Percentiles rank a stretch among this genome's conserved stretches.
Evolutionary conservation across 1,140 invertebrate genomes (phyloP).

Genomic region (Brachionus calyciflorus): DNA sequence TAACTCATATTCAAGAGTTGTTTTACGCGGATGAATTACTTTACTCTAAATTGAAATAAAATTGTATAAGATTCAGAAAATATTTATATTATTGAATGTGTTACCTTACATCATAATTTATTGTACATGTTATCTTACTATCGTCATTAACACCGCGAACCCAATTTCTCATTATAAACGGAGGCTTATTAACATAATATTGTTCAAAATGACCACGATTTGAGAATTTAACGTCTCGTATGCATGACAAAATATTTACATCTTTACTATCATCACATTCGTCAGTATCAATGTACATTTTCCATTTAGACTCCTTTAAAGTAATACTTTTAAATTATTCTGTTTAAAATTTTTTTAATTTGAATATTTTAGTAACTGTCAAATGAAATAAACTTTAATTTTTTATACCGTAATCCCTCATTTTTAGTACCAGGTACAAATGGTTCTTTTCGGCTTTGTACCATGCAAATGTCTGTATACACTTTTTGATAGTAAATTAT

Average conservation of each 20-base stretch:
- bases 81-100: not conserved
- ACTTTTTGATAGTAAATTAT: too few species aligned
- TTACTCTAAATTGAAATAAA: not conserved
- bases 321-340: not conserved
- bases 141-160: conserved; percentile 48
- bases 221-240: conserved; percentile 50
- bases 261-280: conserved; percentile 50
- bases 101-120: conserved; percentile 49
- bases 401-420: too few species aligned
- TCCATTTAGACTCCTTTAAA: conserved; percentile 50
- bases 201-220: conserved; percentile 48
- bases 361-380: not conserved
- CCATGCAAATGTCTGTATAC: too few species aligned
- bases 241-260: conserved; percentile 48
- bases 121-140: conserved; percentile 49
- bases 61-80: too few species aligned
- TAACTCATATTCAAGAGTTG: conserved; percentile 22
- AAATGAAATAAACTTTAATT: too few species aligned
- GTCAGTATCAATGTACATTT: conserved; percentile 51
- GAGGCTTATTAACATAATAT: conserved; percentile 48
- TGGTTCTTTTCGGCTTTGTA: too few species aligned
- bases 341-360: not conserved
- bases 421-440: too few species aligned
- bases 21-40: conserved; percentile 42
- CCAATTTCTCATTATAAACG: conserved; percentile 51